Evolutionary conservation across 2,797 vertebrate species (phyloP).

Genomic region (Enteromius anoplus): DNA sequence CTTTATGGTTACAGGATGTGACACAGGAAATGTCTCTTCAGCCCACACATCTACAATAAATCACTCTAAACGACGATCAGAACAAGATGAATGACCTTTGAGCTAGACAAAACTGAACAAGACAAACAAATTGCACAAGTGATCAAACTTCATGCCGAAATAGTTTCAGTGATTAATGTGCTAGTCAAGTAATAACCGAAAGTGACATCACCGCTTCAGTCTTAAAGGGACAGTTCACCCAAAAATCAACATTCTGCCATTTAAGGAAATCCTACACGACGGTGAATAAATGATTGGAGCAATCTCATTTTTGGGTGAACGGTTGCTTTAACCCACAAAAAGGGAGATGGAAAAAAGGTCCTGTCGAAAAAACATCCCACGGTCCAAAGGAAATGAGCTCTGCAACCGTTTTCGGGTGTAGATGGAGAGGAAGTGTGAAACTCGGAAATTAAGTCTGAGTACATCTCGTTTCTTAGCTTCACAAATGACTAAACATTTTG

Average conservation of each 20-base stretch:
- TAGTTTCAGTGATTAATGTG: not conserved
- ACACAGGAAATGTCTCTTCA: constrained; percentile 30
- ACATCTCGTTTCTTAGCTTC: not conserved
- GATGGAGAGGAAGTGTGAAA: not conserved
- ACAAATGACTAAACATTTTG: not conserved
- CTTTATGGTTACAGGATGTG: constrained; percentile 25
- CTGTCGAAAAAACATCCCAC: not conserved
- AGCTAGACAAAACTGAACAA: not conserved
- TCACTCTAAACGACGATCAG: constrained; percentile 2
- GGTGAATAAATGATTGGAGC: not conserved
- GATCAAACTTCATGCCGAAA: constrained; percentile 3
- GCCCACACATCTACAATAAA: not conserved
- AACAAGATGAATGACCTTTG: not conserved
- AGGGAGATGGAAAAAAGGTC: not conserved
- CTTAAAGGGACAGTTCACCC: not conserved
- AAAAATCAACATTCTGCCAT: not conserved
- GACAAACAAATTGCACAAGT: constrained; percentile 28
- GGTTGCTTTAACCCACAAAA: not conserved
- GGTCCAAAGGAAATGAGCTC: constrained; percentile 17
- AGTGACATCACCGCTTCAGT: not conserved
- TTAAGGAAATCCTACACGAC: not conserved
- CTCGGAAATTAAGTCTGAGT: constrained; percentile 9
- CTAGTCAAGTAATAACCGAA: not conserved
- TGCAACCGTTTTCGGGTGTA: not conserved
- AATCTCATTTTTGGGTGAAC: not conserved